Evolutionary conservation across 1,140 invertebrate genomes (phyloP).

Genomic region (Polyergus mexicanus): DNA sequence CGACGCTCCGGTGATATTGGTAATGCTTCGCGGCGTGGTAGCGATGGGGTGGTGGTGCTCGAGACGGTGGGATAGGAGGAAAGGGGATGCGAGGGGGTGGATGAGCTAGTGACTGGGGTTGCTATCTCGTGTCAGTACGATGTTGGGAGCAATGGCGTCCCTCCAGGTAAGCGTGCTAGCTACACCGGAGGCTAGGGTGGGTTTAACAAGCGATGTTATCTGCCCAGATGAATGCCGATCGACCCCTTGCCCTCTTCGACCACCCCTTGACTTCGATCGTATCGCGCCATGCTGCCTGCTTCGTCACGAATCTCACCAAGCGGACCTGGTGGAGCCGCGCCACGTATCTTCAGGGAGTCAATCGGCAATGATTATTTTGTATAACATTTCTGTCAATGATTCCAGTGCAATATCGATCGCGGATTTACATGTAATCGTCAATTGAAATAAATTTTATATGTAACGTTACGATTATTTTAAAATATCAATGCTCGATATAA

Average conservation of each 20-base stretch:
- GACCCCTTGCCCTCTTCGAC: slow-evolving; percentile 67
- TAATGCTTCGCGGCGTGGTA: slow-evolving; percentile 26
- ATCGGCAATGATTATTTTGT: background rate
- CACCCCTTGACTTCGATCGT: slow-evolving; percentile 62
- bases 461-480: too few species aligned
- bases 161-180: slow-evolving; percentile 72
- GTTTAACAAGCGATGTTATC: slow-evolving; percentile 80
- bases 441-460: background rate
- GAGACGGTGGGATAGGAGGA: slow-evolving; percentile 23
- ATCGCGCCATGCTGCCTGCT: slow-evolving; percentile 62
- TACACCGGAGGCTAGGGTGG: slow-evolving; percentile 70
- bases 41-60: slow-evolving; percentile 34
- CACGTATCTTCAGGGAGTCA: slow-evolving; percentile 26
- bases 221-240: slow-evolving; percentile 75
- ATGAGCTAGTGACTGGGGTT: slow-evolving; percentile 68
- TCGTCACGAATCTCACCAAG: slow-evolving; percentile 64
- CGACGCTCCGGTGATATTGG: slow-evolving; percentile 52
- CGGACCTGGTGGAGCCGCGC: background rate
- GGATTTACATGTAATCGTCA: background rate
- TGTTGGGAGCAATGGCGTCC: slow-evolving; percentile 69
- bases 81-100: slow-evolving; percentile 38
- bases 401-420: too few species aligned
- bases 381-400: background rate
- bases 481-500: background rate
- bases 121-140: slow-evolving; percentile 77